Conservation (phyloP, 35 echinoderm and acorn worm genomes). For the Stichopus chloronotus region DNA sequence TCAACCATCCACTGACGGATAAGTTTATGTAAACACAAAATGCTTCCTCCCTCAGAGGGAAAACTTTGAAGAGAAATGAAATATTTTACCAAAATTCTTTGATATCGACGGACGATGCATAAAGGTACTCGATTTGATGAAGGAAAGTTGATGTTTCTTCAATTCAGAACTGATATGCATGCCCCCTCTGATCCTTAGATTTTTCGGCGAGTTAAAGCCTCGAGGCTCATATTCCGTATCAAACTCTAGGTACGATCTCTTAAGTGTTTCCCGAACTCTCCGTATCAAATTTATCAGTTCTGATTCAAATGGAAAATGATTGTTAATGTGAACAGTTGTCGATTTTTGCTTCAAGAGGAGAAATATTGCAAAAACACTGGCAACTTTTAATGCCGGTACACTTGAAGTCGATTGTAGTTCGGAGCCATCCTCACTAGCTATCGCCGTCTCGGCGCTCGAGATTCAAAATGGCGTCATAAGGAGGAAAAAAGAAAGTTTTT, state of each 20-base stretch:
- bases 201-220: slow-evolving; percentile 2
- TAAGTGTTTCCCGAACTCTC: background rate
- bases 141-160: slow-evolving; percentile 15
- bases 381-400: slow-evolving; percentile 18
- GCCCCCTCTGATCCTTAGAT: background rate
- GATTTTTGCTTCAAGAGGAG: background rate
- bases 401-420: slow-evolving; percentile 42
- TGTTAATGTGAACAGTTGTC: slow-evolving; percentile 13
- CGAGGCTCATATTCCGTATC: background rate
- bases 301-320: background rate
- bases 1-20: background rate
- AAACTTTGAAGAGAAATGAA: background rate
- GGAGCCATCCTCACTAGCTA: background rate
- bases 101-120: background rate
- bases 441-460: background rate
- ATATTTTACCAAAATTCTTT: background rate
- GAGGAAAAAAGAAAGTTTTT: background rate
- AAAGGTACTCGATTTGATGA: background rate
- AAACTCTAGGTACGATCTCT: no score
- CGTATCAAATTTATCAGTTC: slow-evolving; percentile 26
- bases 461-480: background rate
- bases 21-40: background rate
- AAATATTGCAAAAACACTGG: slow-evolving; percentile 19
- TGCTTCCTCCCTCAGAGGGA: background rate
- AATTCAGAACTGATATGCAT: background rate